Evolutionary conservation across 2,888 invertebrate genomes (phyloP), one percentile per base, ranked within the genome.

Genomic region (Sthenelais limicola): DNA sequence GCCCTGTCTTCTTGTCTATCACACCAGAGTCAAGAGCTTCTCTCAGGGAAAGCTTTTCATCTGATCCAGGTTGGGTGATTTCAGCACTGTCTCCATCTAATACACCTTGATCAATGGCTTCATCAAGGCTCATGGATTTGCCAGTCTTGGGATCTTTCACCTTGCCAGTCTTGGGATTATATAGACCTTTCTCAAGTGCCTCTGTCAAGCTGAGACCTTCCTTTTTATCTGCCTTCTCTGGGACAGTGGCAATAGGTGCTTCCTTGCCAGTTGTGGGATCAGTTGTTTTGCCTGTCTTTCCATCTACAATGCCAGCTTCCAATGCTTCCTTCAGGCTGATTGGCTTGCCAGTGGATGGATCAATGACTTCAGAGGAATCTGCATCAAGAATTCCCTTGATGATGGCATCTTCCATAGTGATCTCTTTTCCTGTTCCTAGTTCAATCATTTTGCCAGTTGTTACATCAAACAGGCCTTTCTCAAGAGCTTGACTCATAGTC

Each of bases 11-110:
- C 15, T 93, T 92, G 87, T 96, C 95, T 90, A 96, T 56, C 26
- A 56, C 91, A 85, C 97, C 96, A 82, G 93, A 91, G 85, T 95
- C 94, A 82, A 97, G 96, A 33, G 96, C 96, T 88, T 95, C 94
- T 76, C 94, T 93, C 78, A 96, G 89, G 3, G 79, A 74, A 3
- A 82, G 67, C 30, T 75, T 71, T 32, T 78, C 73, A 49, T 76
- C 78, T 68, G 75, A 74, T 26, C 81, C 76, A 38, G 73, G 71
- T 32, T 72, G 72, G 52, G 68, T 78, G 72, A 81, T 82, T n/a
- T 21, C n/a, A n/a, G 87, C 86, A 35, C 95, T 94, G 70, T 92
- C 88, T 0, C 94, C 92, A 58, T 84, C 81, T 48, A 82, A 73
- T 0, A 84, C 71, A 32, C 80, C 80, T 73, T 83, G 82, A 35